These are phyloP conservation scores for Dermatemys mawii DNA, from an alignment of 2,113 vertebrate genomes.

Conservation along the genomic window DNA sequence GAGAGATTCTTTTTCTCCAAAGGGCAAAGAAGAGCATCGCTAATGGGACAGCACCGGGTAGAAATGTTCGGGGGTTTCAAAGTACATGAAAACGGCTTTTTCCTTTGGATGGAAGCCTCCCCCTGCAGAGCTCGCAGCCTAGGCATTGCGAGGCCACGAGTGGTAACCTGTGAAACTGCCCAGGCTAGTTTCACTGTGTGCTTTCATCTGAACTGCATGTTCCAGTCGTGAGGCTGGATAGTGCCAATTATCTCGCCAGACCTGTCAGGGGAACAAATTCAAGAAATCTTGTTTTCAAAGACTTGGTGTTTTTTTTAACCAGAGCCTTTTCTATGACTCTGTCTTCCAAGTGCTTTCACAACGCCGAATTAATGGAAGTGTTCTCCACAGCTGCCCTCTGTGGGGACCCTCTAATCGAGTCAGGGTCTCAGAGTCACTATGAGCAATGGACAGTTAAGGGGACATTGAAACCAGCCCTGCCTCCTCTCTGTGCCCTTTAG, in stretches of 20 bases:
- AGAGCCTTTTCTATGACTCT: background rate
- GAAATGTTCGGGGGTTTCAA: fast-evolving
- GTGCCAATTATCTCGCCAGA: fast-evolving
- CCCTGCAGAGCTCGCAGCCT: background rate
- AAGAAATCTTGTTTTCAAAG: fast-evolving
- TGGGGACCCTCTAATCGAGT: background rate
- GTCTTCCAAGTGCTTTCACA: background rate
- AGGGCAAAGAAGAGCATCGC: background rate
- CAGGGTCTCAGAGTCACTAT: background rate
- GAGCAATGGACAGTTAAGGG: background rate
- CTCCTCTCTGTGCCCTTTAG: background rate
- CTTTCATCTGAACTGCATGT: fast-evolving
- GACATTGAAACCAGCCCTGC: background rate
- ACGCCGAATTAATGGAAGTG: background rate
- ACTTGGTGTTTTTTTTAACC: background rate
- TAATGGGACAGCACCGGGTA: background rate
- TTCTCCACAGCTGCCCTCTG: background rate
- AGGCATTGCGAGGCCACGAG: background rate
- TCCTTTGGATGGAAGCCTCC: background rate
- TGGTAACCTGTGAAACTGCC: fast-evolving
- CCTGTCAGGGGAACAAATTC: background rate
- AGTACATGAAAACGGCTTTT: background rate
- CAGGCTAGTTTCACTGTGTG: fast-evolving
- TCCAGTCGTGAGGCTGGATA: background rate
- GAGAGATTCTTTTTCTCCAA: background rate